phyloP scores from a whole-genome alignment of 2,797 vertebrate species.

The Siniperca scherzeri region DNA sequence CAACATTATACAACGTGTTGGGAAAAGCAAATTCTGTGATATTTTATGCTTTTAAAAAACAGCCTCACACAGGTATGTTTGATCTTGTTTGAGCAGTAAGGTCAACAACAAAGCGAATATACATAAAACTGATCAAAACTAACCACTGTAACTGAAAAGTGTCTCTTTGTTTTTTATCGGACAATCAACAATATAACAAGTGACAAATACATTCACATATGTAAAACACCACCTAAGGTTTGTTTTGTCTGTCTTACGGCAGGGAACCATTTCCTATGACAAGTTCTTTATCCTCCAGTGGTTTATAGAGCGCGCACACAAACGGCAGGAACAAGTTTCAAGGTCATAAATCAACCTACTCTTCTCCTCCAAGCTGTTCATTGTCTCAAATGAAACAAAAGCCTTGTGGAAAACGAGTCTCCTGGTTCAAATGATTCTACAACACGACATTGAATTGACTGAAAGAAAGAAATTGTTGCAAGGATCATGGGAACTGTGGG shows the following conservation, averaged over 20 bases:
- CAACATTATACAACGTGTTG: neutral
- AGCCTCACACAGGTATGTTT: neutral
- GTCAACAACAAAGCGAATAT: neutral
- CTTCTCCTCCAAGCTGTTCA: conserved; percentile 18
- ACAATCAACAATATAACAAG: neutral
- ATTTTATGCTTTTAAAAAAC: neutral
- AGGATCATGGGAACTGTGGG: conserved; percentile 10
- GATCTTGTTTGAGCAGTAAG: neutral
- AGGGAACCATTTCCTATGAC: conserved; percentile 51
- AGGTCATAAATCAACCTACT: conserved; percentile 43
- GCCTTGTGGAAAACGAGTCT: neutral
- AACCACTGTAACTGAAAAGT: neutral
- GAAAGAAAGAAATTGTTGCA: conserved; percentile 1
- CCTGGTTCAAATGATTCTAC: conserved; percentile 10
- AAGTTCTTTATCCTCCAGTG: conserved; percentile 36
- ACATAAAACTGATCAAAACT: neutral
- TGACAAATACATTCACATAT: neutral
- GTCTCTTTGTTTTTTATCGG: neutral
- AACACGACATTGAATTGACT: neutral
- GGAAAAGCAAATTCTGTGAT: neutral
- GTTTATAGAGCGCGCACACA: conserved; percentile 50
- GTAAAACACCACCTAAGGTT: neutral
- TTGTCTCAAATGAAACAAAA: conserved; percentile 43
- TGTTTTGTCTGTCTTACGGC: neutral
- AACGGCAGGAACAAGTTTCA: conserved; percentile 58